phyloP scores from a whole-genome alignment of 2,797 vertebrate genomes.

The Anguilla marmorata region DNA sequence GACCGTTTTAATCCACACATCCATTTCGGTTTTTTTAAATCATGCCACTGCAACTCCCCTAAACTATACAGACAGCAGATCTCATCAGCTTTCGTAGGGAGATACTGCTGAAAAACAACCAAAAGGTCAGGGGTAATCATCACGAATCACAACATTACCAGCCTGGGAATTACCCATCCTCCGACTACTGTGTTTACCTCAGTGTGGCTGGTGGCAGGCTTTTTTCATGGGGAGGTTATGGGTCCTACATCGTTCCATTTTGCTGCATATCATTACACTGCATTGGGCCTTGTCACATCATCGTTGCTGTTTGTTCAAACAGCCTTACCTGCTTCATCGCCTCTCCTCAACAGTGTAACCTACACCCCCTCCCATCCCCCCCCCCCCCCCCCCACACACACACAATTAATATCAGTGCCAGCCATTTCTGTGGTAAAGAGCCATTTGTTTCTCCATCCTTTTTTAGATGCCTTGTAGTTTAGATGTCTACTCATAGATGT shows the following conservation, averaged over 20 bases:
- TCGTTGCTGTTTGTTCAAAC: not conserved
- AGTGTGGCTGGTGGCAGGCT: not conserved
- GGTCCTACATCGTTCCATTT: slow-evolving; percentile 28
- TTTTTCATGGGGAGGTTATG: not conserved
- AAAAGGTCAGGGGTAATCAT: slow-evolving; percentile 6
- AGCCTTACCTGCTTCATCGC: not conserved
- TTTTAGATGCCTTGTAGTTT: not conserved
- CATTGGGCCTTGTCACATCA: slow-evolving; percentile 22
- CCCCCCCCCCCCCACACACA: too few relatives aligned
- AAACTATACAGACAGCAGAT: not conserved
- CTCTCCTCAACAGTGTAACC: not conserved
- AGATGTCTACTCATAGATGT: not conserved
- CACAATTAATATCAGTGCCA: not conserved
- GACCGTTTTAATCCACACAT: not conserved
- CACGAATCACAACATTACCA: slow-evolving; percentile 26
- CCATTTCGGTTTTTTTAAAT: not conserved
- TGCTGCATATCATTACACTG: slow-evolving; percentile 19
- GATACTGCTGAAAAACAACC: not conserved
- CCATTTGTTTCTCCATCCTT: not conserved
- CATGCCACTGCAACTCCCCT: not conserved
- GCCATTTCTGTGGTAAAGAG: not conserved
- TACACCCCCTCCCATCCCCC: too few relatives aligned
- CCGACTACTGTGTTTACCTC: not conserved
- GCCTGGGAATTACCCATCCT: slow-evolving; percentile 9
- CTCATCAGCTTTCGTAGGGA: not conserved